Percentiles rank a stretch among this genome's conserved stretches.
Evolutionary conservation across 2,797 vertebrate genomes (phyloP).

Genomic region (Prionace glauca): DNA sequence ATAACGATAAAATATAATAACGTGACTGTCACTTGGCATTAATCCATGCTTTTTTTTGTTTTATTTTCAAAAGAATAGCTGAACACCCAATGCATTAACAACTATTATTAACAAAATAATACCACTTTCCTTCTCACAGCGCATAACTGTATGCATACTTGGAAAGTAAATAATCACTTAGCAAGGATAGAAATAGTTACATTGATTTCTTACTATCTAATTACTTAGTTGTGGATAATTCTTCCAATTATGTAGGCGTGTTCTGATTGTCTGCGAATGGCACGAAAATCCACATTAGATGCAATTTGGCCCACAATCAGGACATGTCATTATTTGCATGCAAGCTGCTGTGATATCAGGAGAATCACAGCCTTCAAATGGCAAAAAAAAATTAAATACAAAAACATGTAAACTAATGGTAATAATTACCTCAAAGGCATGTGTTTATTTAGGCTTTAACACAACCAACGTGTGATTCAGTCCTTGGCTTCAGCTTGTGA

Average conservation of each 20-base stretch:
- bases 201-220: neutral
- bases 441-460: slow-evolving; percentile 34
- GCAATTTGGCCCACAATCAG: slow-evolving; percentile 31
- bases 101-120: slow-evolving; percentile 22
- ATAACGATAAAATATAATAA: neutral
- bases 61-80: slow-evolving; percentile 27
- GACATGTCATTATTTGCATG: slow-evolving; percentile 34
- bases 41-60: neutral
- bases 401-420: slow-evolving; percentile 37
- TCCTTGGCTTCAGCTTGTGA: slow-evolving; percentile 47
- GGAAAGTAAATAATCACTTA: slow-evolving; percentile 10
- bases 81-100: slow-evolving; percentile 21
- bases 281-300: slow-evolving; percentile 17
- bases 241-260: slow-evolving; percentile 9
- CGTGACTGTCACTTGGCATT: neutral
- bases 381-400: slow-evolving; percentile 24
- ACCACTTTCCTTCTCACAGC: neutral
- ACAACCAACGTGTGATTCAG: slow-evolving; percentile 38
- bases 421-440: slow-evolving; percentile 34
- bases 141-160: neutral
- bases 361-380: slow-evolving; percentile 31
- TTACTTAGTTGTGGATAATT: slow-evolving; percentile 31
- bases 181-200: neutral
- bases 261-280: slow-evolving; percentile 17
- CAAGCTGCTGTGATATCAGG: slow-evolving; percentile 5